phyloP scores from a whole-genome alignment of 2,888 invertebrate species.

The Pseudococcus longispinus region DNA sequence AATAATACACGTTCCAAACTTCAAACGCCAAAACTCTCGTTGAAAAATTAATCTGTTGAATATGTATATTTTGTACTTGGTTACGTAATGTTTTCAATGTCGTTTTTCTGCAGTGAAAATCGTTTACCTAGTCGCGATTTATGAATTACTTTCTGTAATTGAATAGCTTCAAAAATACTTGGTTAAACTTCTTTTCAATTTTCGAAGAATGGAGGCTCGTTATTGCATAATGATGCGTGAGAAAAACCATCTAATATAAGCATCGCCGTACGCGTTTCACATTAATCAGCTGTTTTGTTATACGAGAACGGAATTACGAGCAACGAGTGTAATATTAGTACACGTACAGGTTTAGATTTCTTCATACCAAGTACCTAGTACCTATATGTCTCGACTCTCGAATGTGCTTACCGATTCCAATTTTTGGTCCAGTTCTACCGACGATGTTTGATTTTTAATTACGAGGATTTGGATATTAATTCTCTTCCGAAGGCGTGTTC shows the following conservation, averaged over 20 bases:
- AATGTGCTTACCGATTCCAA: too few relatives aligned
- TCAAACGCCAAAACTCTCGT: background rate
- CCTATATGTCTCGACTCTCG: too few relatives aligned
- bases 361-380: too few relatives aligned
- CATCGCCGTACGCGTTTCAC: background rate
- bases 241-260: too few relatives aligned
- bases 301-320: too few relatives aligned
- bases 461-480: too few relatives aligned
- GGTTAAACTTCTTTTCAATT: background rate
- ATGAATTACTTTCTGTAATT: background rate
- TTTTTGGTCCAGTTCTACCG: too few relatives aligned
- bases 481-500: too few relatives aligned
- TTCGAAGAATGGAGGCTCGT: background rate
- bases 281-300: background rate
- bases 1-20: background rate
- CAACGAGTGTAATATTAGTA: too few relatives aligned
- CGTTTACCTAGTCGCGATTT: background rate
- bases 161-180: background rate
- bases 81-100: background rate
- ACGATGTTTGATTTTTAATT: too few relatives aligned
- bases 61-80: background rate
- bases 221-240: too few relatives aligned
- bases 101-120: background rate
- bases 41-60: background rate
- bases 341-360: too few relatives aligned